Percentiles rank a stretch among this genome's conserved stretches.
phyloP scores from a whole-genome alignment of 1,140 invertebrate species.

The Zaprionus capensis region DNA sequence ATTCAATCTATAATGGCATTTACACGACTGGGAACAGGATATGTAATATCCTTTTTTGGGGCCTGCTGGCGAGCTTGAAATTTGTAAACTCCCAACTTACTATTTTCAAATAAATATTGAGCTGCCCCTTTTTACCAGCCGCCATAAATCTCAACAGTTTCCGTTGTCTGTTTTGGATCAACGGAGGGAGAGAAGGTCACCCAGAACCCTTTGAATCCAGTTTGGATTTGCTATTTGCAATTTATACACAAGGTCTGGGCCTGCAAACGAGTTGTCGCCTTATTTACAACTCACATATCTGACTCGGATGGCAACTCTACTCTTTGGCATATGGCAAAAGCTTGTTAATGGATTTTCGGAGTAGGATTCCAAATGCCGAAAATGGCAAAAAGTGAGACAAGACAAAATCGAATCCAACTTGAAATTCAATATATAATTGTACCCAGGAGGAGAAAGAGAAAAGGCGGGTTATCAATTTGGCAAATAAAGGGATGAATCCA shows the following conservation, averaged over 20 bases:
- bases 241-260: conserved; percentile 57
- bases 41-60: conserved; percentile 77
- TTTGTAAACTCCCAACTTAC: conserved; percentile 58
- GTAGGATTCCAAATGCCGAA: neutral
- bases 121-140: conserved; percentile 54
- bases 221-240: conserved; percentile 60
- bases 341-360: conserved; percentile 54
- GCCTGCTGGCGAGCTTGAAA: conserved; percentile 40
- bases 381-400: neutral
- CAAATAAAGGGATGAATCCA: neutral
- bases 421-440: neutral
- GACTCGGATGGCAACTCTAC: conserved; percentile 28
- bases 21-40: conserved; percentile 78
- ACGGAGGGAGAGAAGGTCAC: neutral
- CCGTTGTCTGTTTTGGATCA: conserved; percentile 53
- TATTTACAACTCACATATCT: conserved; percentile 55
- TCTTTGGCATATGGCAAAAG: conserved; percentile 35
- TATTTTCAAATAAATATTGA: conserved; percentile 72
- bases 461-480: neutral
- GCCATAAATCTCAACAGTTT: conserved; percentile 78
- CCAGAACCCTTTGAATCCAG: conserved; percentile 5
- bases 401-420: neutral
- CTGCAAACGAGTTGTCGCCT: conserved; percentile 57
- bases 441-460: neutral
- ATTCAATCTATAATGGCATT: conserved; percentile 80